Conservation (phyloP, 2,888 invertebrate genomes). For the Lasioglossum figueresi region DNA sequence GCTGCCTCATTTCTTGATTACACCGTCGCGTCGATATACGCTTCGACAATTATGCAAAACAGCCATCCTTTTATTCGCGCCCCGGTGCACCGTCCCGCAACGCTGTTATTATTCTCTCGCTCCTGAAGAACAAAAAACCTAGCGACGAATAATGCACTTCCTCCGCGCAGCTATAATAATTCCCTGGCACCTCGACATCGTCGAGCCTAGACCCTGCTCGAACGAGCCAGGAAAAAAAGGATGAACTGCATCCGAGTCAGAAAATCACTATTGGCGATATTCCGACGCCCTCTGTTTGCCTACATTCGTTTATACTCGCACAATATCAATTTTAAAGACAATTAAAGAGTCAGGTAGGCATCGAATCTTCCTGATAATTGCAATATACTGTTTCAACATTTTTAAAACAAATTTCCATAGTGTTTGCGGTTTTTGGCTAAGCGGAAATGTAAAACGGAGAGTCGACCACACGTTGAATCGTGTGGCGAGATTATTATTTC, state of each 20-base stretch:
- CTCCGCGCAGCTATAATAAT: slow-evolving; percentile 51
- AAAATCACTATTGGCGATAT: not conserved
- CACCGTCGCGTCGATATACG: slow-evolving; percentile 61
- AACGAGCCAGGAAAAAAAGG: not conserved
- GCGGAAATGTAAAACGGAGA: not conserved
- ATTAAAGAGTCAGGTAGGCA: no score
- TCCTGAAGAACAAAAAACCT: slow-evolving; percentile 57
- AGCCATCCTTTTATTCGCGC: slow-evolving; percentile 71
- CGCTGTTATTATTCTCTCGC: slow-evolving; percentile 67
- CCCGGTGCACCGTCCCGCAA: slow-evolving; percentile 62
- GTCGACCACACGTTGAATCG: not conserved
- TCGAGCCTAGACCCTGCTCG: not conserved
- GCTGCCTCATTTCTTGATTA: slow-evolving; percentile 73
- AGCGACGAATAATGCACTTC: slow-evolving; percentile 59
- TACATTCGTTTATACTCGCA: not conserved
- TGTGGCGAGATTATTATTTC: not conserved
- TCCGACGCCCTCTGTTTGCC: not conserved
- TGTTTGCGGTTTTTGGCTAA: not conserved
- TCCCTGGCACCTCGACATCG: slow-evolving; percentile 8
- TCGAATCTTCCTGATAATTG: no score
- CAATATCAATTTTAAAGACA: no score
- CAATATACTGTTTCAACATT: no score
- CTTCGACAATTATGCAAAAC: slow-evolving; percentile 74
- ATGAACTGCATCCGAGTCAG: not conserved
- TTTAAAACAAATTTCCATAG: not conserved